Evolutionary conservation across 92 coral and sea anemone species (phyloP).

Genomic region (Siderastrea siderea): DNA sequence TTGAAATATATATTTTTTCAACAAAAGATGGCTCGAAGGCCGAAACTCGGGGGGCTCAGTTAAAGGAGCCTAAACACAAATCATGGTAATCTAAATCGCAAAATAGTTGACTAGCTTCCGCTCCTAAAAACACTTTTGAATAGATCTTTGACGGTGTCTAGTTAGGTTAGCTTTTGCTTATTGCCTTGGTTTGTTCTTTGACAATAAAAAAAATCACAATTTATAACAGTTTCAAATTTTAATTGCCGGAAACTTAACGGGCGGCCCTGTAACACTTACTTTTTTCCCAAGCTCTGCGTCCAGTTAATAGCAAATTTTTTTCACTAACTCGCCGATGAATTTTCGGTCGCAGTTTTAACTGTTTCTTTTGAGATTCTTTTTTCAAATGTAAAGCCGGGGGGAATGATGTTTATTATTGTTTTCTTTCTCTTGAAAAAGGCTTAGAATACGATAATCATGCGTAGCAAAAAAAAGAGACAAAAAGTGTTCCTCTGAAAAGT

Average conservation of each 20-base stretch:
- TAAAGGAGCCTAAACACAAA: neutral
- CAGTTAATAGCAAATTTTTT: neutral
- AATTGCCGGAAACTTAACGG: constrained; percentile 34
- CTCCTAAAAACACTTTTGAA: constrained; percentile 10
- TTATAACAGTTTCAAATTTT: constrained; percentile 33
- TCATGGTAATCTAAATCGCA: constrained; percentile 19
- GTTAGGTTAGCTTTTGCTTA: constrained; percentile 36
- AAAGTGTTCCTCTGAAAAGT: neutral
- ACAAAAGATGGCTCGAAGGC: neutral
- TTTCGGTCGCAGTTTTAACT: neutral
- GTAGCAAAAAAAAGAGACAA: neutral
- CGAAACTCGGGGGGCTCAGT: neutral
- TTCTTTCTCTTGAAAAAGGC: constrained; percentile 4
- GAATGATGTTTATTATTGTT: neutral
- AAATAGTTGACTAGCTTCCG: constrained; percentile 33
- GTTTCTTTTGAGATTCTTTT: neutral
- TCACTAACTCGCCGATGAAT: neutral
- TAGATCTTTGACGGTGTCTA: neutral
- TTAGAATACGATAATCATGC: neutral
- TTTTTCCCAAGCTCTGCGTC: constrained; percentile 7
- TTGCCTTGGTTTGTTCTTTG: constrained; percentile 5
- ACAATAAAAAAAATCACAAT: constrained; percentile 9
- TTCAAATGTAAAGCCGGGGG: neutral
- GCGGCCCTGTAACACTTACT: neutral
- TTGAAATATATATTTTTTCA: neutral